phyloP scores from a whole-genome alignment of 2,888 invertebrate genomes.

The Oeneis ivallda region DNA sequence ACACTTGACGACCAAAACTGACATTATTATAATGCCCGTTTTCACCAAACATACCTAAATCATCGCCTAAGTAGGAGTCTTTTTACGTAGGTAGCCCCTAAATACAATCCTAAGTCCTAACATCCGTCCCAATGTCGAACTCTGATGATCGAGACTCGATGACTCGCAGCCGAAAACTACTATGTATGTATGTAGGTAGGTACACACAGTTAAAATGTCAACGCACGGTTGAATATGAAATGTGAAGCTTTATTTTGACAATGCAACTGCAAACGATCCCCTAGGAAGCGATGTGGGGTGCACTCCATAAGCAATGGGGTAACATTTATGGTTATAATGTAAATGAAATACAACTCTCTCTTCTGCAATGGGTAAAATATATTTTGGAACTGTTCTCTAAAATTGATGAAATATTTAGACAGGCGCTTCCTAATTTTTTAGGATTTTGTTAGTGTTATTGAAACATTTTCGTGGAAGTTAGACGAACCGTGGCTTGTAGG shows the following conservation, averaged over 20 bases:
- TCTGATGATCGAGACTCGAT: no score
- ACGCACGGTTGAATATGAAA: no score
- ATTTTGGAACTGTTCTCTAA: not conserved
- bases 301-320: slow-evolving; percentile 11
- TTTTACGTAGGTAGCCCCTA: no score
- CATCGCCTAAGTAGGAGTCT: no score
- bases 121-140: no score
- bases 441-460: slow-evolving; percentile 1
- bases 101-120: no score
- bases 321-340: not conserved
- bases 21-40: no score
- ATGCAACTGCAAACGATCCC: not conserved
- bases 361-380: not conserved
- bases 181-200: not conserved
- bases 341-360: not conserved
- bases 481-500: not conserved
- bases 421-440: not conserved
- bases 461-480: not conserved
- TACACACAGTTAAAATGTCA: not conserved
- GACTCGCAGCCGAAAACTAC: not conserved
- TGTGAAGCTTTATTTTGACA: not conserved
- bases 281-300: slow-evolving; percentile 8
- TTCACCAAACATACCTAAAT: no score
- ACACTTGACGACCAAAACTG: no score
- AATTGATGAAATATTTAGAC: no score